A percentile compares a stretch with the other conserved stretches of the same genome.
Conservation (phyloP, 35 echinoderm and acorn worm genomes). For the Heliocidaris erythrogramma region DNA sequence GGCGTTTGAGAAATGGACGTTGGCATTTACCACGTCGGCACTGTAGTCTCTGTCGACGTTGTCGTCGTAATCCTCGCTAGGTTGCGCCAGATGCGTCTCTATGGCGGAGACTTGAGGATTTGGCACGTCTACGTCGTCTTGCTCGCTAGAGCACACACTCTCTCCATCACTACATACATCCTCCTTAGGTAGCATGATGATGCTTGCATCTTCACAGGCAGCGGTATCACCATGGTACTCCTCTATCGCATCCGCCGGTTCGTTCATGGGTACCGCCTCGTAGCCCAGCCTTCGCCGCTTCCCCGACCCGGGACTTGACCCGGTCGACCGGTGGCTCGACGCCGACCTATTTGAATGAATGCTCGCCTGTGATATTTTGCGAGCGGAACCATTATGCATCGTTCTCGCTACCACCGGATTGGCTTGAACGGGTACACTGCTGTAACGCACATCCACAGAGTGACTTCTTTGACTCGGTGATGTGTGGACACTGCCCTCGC, state of each 20-base stretch:
- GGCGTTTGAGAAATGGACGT: conserved; percentile 31
- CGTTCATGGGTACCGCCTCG: conserved; percentile 37
- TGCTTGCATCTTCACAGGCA: conserved; percentile 9
- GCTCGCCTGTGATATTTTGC: conserved; percentile 50
- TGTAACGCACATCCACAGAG: conserved; percentile 32
- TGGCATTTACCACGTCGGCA: conserved; percentile 35
- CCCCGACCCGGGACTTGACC: conserved; percentile 37
- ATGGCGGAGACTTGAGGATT: conserved; percentile 67
- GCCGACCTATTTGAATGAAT: conserved; percentile 23
- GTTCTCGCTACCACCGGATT: conserved; percentile 35
- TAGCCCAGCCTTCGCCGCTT: conserved; percentile 45
- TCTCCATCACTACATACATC: conserved; percentile 7
- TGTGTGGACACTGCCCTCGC: conserved; percentile 28
- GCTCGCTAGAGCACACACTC: conserved; percentile 27
- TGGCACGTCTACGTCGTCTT: conserved; percentile 57
- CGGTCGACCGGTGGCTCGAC: conserved; percentile 38
- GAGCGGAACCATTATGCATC: conserved; percentile 29
- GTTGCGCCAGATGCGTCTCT: conserved; percentile 52
- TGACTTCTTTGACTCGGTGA: conserved; percentile 46
- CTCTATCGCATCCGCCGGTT: conserved; percentile 35
- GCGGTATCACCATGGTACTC: conserved; percentile 49
- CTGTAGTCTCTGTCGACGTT: conserved; percentile 34
- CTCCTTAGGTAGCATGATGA: conserved; percentile 8
- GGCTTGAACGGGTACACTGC: not conserved
- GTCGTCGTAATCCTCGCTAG: conserved; percentile 47